phyloP scores from a whole-genome alignment of 1,140 invertebrate species.

The Drosophila baimaii region DNA sequence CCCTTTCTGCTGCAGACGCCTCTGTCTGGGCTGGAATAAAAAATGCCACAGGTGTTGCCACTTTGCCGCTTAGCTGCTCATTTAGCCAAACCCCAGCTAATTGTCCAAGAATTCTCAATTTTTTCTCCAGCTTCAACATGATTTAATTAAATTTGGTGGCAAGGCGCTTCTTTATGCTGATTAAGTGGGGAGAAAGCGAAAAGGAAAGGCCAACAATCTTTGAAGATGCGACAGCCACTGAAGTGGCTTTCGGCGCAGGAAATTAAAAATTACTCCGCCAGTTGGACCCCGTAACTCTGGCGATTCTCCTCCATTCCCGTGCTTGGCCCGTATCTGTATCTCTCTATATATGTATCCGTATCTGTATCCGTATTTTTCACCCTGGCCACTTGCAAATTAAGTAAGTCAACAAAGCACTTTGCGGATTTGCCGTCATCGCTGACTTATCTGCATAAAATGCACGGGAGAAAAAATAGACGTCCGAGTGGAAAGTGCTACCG shows the following conservation, averaged over 20 bases:
- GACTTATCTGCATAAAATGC: conserved; percentile 76
- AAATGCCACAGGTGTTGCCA: conserved; percentile 79
- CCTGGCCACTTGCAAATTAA: conserved; percentile 76
- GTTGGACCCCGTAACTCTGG: conserved; percentile 3
- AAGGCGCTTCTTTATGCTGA: conserved; percentile 72
- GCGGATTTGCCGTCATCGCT: conserved; percentile 68
- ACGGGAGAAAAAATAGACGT: conserved; percentile 23
- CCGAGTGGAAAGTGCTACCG: conserved; percentile 42
- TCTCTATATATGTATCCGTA: not conserved
- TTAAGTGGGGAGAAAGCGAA: conserved; percentile 63
- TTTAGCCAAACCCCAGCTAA: conserved; percentile 65
- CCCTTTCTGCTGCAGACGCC: conserved; percentile 15
- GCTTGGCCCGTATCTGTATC: conserved; percentile 1
- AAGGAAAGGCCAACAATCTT: conserved; percentile 42
- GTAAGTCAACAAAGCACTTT: conserved; percentile 83
- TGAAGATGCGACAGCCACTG: conserved; percentile 55
- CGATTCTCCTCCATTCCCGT: conserved; percentile 1
- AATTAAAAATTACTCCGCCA: conserved; percentile 70
- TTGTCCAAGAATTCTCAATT: conserved; percentile 75
- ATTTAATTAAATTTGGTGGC: conserved; percentile 78
- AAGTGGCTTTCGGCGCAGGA: conserved; percentile 55
- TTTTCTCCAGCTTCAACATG: conserved; percentile 50
- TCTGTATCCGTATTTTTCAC: conserved; percentile 11
- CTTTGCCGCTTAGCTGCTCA: conserved; percentile 75
- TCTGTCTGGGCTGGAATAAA: conserved; percentile 17